Conservation (phyloP, 2,113 vertebrate species). For the Pitta sordida region DNA sequence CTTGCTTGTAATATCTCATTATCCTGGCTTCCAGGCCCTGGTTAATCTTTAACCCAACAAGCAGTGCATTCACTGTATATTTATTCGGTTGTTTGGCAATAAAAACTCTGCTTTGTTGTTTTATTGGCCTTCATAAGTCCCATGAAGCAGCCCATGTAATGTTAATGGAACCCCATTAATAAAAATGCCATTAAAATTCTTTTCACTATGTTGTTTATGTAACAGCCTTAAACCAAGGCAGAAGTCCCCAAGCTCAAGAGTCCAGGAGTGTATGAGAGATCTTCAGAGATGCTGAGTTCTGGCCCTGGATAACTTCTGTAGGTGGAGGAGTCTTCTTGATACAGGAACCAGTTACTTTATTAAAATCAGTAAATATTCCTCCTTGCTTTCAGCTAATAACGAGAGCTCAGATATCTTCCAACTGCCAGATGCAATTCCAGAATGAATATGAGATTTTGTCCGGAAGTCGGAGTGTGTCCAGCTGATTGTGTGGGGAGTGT, state of each 20-base stretch:
- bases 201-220: slow-evolving; percentile 68
- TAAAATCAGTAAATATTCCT: slow-evolving; percentile 20
- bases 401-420: not conserved
- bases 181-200: slow-evolving; percentile 79
- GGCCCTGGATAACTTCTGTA: not conserved
- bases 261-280: not conserved
- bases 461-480: not conserved
- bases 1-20: slow-evolving; percentile 63
- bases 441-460: not conserved
- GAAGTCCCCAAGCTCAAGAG: slow-evolving; percentile 16
- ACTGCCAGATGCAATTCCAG: not conserved
- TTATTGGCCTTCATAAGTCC: slow-evolving; percentile 58
- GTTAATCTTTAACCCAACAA: slow-evolving; percentile 77
- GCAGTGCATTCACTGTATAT: slow-evolving; percentile 56
- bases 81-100: slow-evolving; percentile 69
- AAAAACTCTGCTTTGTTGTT: slow-evolving; percentile 60
- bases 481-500: not conserved
- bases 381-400: not conserved
- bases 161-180: slow-evolving; percentile 73
- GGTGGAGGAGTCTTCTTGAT: not conserved
- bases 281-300: not conserved
- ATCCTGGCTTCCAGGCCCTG: slow-evolving; percentile 61
- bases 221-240: slow-evolving; percentile 38
- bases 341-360: not conserved
- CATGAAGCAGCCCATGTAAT: slow-evolving; percentile 53